These are phyloP conservation scores for Oikopleura vanhoeffeni DNA, from an alignment of 23 tunicate genomes.

Conservation along the genomic window DNA sequence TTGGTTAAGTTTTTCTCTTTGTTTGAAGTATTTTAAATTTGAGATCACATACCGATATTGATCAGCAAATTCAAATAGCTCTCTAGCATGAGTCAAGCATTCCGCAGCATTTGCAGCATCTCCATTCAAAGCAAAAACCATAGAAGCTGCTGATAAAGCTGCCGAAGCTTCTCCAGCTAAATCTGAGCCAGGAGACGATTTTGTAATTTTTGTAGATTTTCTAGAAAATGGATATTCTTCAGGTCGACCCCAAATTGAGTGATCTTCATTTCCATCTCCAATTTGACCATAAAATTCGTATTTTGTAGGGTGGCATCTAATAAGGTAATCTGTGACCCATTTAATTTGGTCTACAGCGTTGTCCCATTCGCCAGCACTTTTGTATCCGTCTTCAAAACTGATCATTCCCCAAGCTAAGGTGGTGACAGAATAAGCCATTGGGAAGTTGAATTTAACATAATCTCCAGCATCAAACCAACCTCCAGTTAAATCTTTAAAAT, in stretches of 20 bases:
- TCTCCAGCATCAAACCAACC: constrained; percentile 99
- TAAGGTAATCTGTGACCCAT: constrained; percentile 77
- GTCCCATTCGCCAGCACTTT: constrained; percentile 34
- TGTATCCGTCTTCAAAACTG: constrained; percentile 57
- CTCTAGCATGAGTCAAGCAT: constrained; percentile 30
- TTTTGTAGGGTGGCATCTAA: constrained; percentile 65
- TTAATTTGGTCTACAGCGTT: constrained; percentile 35
- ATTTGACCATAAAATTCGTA: constrained; percentile 83
- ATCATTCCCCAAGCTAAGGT: constrained; percentile 93
- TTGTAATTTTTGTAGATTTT: constrained; percentile 33
- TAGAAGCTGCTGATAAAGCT: constrained; percentile 53
- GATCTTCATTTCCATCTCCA: constrained; percentile 41
- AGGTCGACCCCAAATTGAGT: constrained; percentile 49
- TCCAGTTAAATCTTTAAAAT: constrained; percentile 48
- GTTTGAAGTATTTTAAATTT: background rate
- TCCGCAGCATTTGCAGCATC: constrained; percentile 16
- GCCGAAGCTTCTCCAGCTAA: constrained; percentile 84
- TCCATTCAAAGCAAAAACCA: constrained; percentile 19
- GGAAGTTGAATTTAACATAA: constrained; percentile 77
- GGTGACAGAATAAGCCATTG: constrained; percentile 91
- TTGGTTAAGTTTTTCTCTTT: no score
- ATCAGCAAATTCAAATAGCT: constrained; percentile 53
- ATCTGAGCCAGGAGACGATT: constrained; percentile 43
- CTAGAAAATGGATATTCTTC: constrained; percentile 23
- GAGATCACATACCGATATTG: constrained; percentile 21